phyloP scores from a whole-genome alignment of 1,140 invertebrate genomes.

The Drosophila kepulauana region DNA sequence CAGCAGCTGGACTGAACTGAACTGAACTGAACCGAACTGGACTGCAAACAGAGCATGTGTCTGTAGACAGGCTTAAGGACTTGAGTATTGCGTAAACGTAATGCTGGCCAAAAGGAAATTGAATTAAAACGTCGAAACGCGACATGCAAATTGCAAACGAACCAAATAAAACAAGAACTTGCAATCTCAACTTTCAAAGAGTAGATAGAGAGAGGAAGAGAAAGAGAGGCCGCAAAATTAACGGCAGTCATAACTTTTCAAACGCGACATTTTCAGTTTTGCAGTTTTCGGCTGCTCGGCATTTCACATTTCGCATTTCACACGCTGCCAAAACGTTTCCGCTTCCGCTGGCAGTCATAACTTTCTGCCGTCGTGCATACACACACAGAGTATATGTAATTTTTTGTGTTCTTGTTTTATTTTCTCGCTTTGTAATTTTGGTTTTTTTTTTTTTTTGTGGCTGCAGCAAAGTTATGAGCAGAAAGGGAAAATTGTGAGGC shows the following conservation, averaged over 20 bases:
- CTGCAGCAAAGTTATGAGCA: constrained; percentile 53
- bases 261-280: constrained; percentile 54
- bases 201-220: neutral
- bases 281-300: constrained; percentile 63
- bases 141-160: constrained; percentile 18
- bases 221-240: constrained; percentile 38
- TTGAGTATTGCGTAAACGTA: constrained; percentile 29
- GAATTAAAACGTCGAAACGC: constrained; percentile 29
- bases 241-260: constrained; percentile 69
- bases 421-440: constrained; percentile 2
- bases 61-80: constrained; percentile 8
- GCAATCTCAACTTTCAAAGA: constrained; percentile 1
- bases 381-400: neutral
- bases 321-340: constrained; percentile 81
- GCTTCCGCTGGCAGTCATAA: constrained; percentile 70
- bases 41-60: too few species aligned
- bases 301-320: constrained; percentile 77
- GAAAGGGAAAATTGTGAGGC: constrained; percentile 39
- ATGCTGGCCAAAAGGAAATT: constrained; percentile 32
- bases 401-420: neutral
- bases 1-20: neutral
- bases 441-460: constrained; percentile 18
- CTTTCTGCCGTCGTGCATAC: constrained; percentile 37
- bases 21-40: too few species aligned
- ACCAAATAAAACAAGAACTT: constrained; percentile 11